Base-by-base conservation (phyloP, 2,888 invertebrate genomes). In the Camptogramma bilineatum region DNA sequence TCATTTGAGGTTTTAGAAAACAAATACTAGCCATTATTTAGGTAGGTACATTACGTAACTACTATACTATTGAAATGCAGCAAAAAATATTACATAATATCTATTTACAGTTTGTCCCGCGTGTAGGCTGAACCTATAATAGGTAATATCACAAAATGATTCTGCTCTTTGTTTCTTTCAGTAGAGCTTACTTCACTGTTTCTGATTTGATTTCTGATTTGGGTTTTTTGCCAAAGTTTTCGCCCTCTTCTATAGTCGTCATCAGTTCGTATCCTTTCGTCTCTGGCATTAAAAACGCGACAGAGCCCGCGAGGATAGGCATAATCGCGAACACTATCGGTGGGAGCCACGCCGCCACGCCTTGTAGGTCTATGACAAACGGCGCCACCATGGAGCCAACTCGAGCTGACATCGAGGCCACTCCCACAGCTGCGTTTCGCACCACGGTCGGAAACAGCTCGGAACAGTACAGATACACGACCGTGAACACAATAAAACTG, bases 401-500 rank as follows among this genome's bases (percentile, higher is more conserved):
- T 70, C 98, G 94, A 0, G 98, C 98, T 79, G 96, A 94, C 95
- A 97, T 97, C 0, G 98, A 98, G n/a, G 96, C 96, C n/a, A 96
- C 94, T 0, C 98, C 98, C 60, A 98, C 94, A 0, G 97, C 98
- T 52, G 96, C 96, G 76, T 97, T 98, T 34, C 98, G 93, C 1
- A 98, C 96, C 1, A 97, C 96, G 0, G 98, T 98, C 0, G 98
- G 98, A 77, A 97, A 98, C 54, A 98, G 82, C 86, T 98, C 98
- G 0, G 97, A 96, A 42, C 96, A 96, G 86, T 96, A 98, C 46
- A 98, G 94, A 84, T 98, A 98, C 10, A 96, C 96, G 19, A 96
- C 95, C 0, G 97, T 96, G 80, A 98, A 98, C 1, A 96, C 95
- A n/a, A 97, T 95, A 31, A 97, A 96, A 80, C 97, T 95, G 24